Evolutionary conservation across 1,140 invertebrate genomes (phyloP).

Genomic region (Cepaea nemoralis): DNA sequence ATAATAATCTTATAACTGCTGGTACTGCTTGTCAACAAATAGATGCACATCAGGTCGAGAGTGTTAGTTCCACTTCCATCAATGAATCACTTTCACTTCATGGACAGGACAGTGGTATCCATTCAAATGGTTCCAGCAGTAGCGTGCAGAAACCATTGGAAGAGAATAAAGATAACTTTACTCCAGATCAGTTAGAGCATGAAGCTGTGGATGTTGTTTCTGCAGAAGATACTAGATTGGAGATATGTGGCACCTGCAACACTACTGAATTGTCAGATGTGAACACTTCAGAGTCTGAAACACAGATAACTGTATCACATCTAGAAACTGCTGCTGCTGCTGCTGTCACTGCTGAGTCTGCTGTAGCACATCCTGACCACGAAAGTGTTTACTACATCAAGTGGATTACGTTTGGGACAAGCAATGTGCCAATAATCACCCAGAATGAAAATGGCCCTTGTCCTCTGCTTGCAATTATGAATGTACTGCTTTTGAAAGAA

Average conservation of each 20-base stretch:
- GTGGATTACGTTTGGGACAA: conserved; percentile 73
- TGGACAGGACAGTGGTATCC: conserved; percentile 29
- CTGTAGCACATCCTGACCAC: conserved; percentile 18
- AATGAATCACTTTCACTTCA: neutral
- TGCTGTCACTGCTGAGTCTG: neutral
- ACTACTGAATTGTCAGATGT: neutral
- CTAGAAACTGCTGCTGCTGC: conserved; percentile 3
- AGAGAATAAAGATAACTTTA: neutral
- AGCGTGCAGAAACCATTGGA: neutral
- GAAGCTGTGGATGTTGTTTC: neutral
- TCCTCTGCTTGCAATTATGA: conserved; percentile 77
- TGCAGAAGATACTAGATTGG: neutral
- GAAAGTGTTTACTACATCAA: conserved; percentile 73
- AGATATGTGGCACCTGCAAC: neutral
- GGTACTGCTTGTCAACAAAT: neutral
- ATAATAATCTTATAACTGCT: neutral
- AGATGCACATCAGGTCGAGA: neutral
- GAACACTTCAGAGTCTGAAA: conserved; percentile 13
- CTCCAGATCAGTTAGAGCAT: neutral
- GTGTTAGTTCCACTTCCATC: neutral
- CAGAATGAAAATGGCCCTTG: conserved; percentile 79
- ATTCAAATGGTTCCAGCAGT: conserved; percentile 1
- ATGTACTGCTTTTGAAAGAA: conserved; percentile 75
- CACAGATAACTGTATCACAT: conserved; percentile 19
- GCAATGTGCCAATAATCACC: conserved; percentile 74